Conservation (phyloP, 1,140 invertebrate genomes). For the Trissolcus basalis region DNA sequence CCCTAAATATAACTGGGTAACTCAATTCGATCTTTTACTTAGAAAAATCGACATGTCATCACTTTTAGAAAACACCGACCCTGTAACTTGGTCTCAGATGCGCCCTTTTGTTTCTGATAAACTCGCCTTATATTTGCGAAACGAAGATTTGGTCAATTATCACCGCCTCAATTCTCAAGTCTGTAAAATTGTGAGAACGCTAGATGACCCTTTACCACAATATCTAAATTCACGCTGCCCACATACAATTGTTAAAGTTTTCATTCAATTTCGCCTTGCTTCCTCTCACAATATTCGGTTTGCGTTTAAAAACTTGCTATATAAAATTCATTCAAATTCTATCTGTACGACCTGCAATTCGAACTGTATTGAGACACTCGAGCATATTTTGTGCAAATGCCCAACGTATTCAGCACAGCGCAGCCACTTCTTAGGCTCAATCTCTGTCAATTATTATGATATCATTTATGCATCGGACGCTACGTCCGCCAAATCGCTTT, state of each 20-base stretch:
- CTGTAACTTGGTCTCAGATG: background rate
- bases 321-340: slow-evolving; percentile 6
- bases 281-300: slow-evolving; percentile 1
- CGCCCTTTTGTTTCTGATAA: background rate
- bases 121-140: no score
- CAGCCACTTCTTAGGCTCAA: no score
- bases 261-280: slow-evolving; percentile 14
- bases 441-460: no score
- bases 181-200: no score
- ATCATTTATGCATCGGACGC: no score
- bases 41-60: background rate
- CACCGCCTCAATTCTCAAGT: no score
- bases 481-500: no score
- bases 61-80: background rate
- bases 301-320: background rate
- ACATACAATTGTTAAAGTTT: no score
- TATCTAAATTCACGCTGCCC: slow-evolving; percentile 6
- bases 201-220: background rate
- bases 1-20: slow-evolving; percentile 18
- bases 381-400: slow-evolving; percentile 13
- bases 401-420: no score
- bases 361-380: slow-evolving; percentile 1
- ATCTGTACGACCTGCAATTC: slow-evolving; percentile 11
- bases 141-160: no score
- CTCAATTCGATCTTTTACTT: slow-evolving; percentile 8